Evolutionary conservation across 2,797 vertebrate genomes (phyloP).

Genomic region (Aulostomus chinensis): DNA sequence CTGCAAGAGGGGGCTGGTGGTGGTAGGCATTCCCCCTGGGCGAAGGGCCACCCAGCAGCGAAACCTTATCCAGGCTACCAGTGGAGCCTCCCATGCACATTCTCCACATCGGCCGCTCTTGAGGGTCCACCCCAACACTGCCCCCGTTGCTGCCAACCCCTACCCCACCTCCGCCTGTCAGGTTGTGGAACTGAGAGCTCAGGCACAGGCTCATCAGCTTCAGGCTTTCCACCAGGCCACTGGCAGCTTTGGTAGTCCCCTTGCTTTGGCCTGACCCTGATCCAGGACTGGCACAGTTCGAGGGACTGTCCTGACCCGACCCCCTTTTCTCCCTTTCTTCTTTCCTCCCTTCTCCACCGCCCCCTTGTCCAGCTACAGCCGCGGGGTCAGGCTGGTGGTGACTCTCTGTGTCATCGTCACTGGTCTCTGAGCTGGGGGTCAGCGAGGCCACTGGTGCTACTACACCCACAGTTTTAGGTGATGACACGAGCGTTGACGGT

Average conservation of each 20-base stretch:
- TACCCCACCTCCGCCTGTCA: conserved; percentile 65
- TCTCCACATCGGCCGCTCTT: conserved; percentile 94
- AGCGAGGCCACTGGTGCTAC: conserved; percentile 85
- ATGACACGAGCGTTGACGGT: conserved; percentile 28
- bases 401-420: conserved; percentile 89
- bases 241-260: conserved; percentile 80
- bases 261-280: conserved; percentile 71
- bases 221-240: conserved; percentile 93
- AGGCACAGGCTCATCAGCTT: conserved; percentile 96
- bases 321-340: conserved; percentile 37
- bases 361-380: conserved; percentile 60
- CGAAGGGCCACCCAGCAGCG: conserved; percentile 71
- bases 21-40: conserved; percentile 66
- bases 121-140: conserved; percentile 78
- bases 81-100: conserved; percentile 92
- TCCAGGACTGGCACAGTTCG: conserved; percentile 70
- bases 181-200: conserved; percentile 90
- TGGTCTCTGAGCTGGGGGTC: conserved; percentile 91
- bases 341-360: conserved; percentile 75
- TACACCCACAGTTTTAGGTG: conserved; percentile 79
- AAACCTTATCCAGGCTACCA: conserved; percentile 80
- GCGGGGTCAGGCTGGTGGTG: conserved; percentile 74
- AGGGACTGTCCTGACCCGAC: conserved; percentile 74
- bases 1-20: conserved; percentile 59
- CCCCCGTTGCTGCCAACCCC: conserved; percentile 47